Evolutionary conservation across 2,113 vertebrate genomes (phyloP).

Genomic region (Antigone vipio): DNA sequence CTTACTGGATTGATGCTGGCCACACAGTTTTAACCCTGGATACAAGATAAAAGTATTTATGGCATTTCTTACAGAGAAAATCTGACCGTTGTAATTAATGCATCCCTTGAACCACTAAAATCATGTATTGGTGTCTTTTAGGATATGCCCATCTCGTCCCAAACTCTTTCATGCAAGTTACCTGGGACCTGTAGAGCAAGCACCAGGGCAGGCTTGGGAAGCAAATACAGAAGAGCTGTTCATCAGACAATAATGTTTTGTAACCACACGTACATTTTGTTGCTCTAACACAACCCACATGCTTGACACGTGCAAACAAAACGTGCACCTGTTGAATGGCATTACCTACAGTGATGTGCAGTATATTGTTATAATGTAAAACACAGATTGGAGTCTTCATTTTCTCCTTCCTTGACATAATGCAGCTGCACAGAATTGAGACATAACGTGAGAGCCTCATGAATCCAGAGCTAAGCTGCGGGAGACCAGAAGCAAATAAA

Average conservation of each 20-base stretch:
- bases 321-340: neutral
- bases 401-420: constrained; percentile 35
- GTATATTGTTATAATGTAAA: neutral
- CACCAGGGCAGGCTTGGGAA: neutral
- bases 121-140: neutral
- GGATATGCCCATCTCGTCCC: neutral
- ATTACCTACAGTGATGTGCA: neutral
- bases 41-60: neutral
- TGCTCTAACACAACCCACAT: neutral
- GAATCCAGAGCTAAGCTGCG: constrained; percentile 42
- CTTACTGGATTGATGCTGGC: neutral
- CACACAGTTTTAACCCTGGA: neutral
- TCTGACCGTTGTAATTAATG: neutral
- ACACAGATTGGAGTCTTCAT: constrained; percentile 16
- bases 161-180: neutral
- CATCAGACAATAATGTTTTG: neutral
- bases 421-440: constrained; percentile 49
- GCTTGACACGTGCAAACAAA: neutral
- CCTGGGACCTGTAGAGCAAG: neutral
- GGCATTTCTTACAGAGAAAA: neutral
- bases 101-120: neutral
- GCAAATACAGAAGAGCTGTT: neutral
- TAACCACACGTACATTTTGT: neutral
- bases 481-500: constrained; percentile 68
- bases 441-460: neutral